A percentile compares a stretch with the other conserved stretches of the same genome.
phyloP scores from a whole-genome alignment of 2,888 invertebrate species.

The Pandemis corylana region DNA sequence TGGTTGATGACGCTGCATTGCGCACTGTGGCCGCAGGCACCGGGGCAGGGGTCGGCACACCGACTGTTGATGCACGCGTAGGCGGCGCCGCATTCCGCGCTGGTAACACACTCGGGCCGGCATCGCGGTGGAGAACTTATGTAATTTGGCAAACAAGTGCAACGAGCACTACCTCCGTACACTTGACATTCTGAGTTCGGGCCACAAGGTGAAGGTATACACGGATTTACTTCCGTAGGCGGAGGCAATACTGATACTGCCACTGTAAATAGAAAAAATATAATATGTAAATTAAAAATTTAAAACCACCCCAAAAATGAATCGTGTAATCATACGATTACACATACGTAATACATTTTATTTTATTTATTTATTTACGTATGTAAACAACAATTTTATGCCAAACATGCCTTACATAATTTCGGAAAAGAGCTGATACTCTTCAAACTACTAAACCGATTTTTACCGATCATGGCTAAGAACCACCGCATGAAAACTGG shows the following conservation, averaged over 20 bases:
- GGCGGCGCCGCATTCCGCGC: conserved; percentile 88
- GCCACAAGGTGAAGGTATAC: conserved; percentile 91
- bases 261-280: conserved; percentile 53
- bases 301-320: no score
- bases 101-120: conserved; percentile 89
- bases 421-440: no score
- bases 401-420: no score
- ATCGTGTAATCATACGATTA: no score
- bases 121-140: conserved; percentile 91
- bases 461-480: no score
- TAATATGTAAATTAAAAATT: no score
- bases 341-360: no score
- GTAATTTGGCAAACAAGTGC: conserved; percentile 89
- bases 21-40: conserved; percentile 90
- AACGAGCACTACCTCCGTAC: conserved; percentile 87
- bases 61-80: conserved; percentile 89
- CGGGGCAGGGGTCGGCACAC: conserved; percentile 91
- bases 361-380: no score
- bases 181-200: conserved; percentile 90
- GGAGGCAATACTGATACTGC: conserved; percentile 60
- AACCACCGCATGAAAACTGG: no score
- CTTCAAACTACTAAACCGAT: no score
- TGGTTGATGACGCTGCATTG: conserved; percentile 90
- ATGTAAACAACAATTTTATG: not conserved
- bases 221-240: conserved; percentile 82